Conservation (phyloP, 2,797 vertebrate species). For the Myotis vivesi region DNA sequence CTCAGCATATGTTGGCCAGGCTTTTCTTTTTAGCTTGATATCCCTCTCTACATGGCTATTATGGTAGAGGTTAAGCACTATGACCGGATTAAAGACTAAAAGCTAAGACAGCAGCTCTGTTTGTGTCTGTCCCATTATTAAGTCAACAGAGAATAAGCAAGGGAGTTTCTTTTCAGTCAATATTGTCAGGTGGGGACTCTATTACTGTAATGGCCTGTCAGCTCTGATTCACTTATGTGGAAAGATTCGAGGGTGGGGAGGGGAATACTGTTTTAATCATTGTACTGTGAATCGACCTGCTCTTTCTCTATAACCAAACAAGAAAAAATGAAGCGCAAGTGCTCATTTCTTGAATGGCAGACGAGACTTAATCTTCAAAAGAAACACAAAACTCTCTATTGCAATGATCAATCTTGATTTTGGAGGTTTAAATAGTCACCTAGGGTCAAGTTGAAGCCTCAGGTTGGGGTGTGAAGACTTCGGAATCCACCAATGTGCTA, state of each 20-base stretch:
- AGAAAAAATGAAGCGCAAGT: neutral
- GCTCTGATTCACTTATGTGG: conserved; percentile 15
- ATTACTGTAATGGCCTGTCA: conserved; percentile 51
- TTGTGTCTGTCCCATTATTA: conserved; percentile 37
- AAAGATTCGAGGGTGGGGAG: neutral
- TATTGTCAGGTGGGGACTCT: conserved; percentile 27
- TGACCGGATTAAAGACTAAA: conserved; percentile 29
- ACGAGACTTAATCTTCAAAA: conserved; percentile 19
- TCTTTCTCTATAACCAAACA: conserved; percentile 49
- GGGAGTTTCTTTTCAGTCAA: conserved; percentile 52
- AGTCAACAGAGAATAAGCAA: conserved; percentile 54
- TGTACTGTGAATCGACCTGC: neutral
- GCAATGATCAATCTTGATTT: neutral
- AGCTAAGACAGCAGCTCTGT: conserved; percentile 9
- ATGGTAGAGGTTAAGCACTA: neutral
- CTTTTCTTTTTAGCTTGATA: conserved; percentile 21
- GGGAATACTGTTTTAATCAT: conserved; percentile 39
- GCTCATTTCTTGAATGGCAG: neutral
- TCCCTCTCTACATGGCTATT: neutral
- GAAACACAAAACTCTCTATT: neutral
- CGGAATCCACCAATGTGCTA: neutral
- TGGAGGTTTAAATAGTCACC: neutral
- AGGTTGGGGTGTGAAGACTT: neutral
- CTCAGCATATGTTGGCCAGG: neutral
- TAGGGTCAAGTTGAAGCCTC: neutral